phyloP scores from a whole-genome alignment of 2,797 vertebrate species.

The Podargus strigoides region DNA sequence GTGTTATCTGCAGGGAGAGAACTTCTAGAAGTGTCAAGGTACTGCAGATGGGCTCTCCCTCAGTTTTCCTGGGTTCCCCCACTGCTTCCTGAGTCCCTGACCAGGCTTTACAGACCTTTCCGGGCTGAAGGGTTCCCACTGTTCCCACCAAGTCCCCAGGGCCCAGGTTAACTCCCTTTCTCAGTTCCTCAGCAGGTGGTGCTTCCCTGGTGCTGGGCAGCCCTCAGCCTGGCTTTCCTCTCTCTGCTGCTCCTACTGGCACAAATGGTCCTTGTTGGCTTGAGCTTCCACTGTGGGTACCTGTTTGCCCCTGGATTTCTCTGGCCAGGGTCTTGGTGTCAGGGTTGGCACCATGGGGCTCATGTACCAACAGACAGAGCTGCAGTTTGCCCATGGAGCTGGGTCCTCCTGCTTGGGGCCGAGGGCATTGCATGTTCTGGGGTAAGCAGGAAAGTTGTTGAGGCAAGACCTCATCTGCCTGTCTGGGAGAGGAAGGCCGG shows the following conservation, averaged over 20 bases:
- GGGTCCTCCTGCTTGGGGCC: neutral
- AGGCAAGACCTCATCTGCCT: neutral
- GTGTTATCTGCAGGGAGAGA: fast-evolving
- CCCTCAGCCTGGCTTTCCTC: neutral
- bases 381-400: neutral
- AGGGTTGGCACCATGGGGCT: fast-evolving
- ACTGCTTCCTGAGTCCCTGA: neutral
- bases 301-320: fast-evolving
- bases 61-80: neutral
- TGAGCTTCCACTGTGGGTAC: conserved; percentile 41
- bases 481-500: neutral
- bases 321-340: fast-evolving
- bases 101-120: neutral
- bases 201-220: neutral
- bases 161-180: neutral
- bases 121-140: neutral
- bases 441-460: neutral
- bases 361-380: neutral
- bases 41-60: fast-evolving
- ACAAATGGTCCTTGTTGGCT: neutral
- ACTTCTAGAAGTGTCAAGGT: neutral
- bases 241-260: conserved; percentile 5
- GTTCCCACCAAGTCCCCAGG: neutral
- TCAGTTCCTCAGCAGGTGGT: neutral
- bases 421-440: fast-evolving